Percentiles rank a stretch among this genome's conserved stretches.
Conservation (phyloP, 2,797 vertebrate genomes). For the Lithobates pipiens region DNA sequence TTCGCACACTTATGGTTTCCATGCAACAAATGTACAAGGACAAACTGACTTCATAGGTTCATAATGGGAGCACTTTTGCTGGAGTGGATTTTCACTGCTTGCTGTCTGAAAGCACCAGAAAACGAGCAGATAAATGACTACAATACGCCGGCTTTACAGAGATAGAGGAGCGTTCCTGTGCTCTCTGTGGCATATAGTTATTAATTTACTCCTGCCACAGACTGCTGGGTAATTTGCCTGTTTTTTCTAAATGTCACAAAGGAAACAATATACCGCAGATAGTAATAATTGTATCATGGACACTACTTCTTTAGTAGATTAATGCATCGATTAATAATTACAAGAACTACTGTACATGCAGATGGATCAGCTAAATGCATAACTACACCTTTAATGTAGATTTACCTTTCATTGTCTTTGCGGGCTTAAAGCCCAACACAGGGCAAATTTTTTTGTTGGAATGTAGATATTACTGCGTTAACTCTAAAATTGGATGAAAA, state of each 20-base stretch:
- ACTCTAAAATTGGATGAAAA: too few relatives aligned
- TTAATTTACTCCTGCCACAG: not conserved
- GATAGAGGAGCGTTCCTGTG: not conserved
- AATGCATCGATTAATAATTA: too few relatives aligned
- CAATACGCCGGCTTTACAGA: not conserved
- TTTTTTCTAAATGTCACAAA: not conserved
- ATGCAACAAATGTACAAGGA: constrained; percentile 48
- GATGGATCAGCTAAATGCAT: too few relatives aligned
- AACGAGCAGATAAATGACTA: constrained; percentile 9
- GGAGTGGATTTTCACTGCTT: not conserved
- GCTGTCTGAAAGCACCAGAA: not conserved
- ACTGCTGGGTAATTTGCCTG: not conserved
- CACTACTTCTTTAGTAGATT: too few relatives aligned
- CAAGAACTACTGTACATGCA: too few relatives aligned
- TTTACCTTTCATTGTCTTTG: too few relatives aligned
- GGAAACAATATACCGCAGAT: not conserved
- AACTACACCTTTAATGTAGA: too few relatives aligned
- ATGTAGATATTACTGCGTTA: too few relatives aligned
- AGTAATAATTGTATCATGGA: not conserved
- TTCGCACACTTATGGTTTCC: constrained; percentile 47
- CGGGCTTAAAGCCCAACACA: too few relatives aligned
- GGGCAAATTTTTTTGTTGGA: too few relatives aligned
- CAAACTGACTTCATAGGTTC: constrained; percentile 41
- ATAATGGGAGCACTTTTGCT: constrained; percentile 19
- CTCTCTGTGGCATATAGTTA: not conserved